Percentiles rank a stretch among this genome's conserved stretches.
Conservation (phyloP, 2,888 invertebrate genomes). For the Hemicrepidius hirtus region DNA sequence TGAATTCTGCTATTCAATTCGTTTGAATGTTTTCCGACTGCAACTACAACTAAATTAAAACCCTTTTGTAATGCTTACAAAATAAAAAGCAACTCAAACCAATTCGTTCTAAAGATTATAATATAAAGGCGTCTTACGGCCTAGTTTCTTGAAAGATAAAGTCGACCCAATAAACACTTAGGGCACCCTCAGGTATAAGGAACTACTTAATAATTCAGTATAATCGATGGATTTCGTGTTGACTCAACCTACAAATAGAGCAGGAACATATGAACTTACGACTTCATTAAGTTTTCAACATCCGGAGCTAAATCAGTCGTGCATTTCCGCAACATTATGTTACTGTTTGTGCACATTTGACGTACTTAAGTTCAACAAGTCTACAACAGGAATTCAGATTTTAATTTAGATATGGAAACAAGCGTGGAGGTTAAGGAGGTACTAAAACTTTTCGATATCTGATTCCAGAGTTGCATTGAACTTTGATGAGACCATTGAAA, state of each 20-base stretch:
- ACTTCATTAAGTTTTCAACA: conserved; percentile 24
- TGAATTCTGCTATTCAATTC: background rate
- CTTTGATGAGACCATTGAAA: background rate
- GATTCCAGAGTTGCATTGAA: background rate
- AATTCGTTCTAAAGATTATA: background rate
- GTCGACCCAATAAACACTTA: conserved; percentile 16
- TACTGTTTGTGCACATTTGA: background rate
- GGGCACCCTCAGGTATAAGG: background rate
- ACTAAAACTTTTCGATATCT: conserved; percentile 6
- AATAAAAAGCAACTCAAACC: too few species aligned
- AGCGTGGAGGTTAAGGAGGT: background rate
- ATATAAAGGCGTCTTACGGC: background rate
- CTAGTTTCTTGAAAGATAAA: background rate
- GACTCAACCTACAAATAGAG: conserved; percentile 9
- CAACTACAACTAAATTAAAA: background rate
- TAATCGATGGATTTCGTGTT: conserved; percentile 21
- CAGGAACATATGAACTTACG: conserved; percentile 11
- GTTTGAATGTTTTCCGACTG: background rate
- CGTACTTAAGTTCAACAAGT: conserved; percentile 9
- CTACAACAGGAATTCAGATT: conserved; percentile 5
- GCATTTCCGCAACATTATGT: background rate
- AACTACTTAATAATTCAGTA: conserved; percentile 15
- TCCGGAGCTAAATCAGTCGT: background rate
- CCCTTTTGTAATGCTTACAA: too few species aligned
- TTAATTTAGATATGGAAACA: conserved; percentile 24